phyloP scores from a whole-genome alignment of 1,140 invertebrate species.

The Megalopta genalis region DNA sequence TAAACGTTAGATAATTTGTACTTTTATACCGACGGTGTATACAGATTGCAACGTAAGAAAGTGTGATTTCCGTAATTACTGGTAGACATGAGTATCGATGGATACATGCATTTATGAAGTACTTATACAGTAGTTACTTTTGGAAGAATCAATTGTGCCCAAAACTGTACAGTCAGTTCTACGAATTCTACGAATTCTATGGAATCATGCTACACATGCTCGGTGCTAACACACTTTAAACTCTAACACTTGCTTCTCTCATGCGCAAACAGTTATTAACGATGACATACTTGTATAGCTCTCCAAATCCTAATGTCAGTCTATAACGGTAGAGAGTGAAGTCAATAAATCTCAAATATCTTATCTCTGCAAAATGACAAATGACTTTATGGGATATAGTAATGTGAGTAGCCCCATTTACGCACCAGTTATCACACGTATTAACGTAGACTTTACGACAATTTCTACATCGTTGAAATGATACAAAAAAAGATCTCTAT shows the following conservation, averaged over 20 bases:
- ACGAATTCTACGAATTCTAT: background rate
- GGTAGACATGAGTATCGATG: background rate
- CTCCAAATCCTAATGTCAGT: slow-evolving; percentile 87
- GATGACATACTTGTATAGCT: slow-evolving; percentile 86
- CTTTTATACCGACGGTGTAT: too few species aligned
- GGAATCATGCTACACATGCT: slow-evolving; percentile 43
- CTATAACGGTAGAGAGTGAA: slow-evolving; percentile 76
- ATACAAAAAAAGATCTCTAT: too few species aligned
- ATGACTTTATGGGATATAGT: slow-evolving; percentile 29
- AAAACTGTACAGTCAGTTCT: background rate
- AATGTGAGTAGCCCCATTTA: slow-evolving; percentile 1
- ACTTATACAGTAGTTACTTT: background rate
- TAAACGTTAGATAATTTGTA: background rate
- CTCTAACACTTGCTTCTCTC: background rate
- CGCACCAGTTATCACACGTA: background rate
- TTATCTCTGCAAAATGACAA: slow-evolving; percentile 48
- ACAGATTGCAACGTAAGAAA: too few species aligned
- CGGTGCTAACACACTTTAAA: background rate
- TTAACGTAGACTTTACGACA: background rate
- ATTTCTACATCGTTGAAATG: background rate
- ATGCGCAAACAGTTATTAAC: slow-evolving; percentile 44
- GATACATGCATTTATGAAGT: background rate
- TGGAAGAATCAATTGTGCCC: background rate
- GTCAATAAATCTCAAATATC: slow-evolving; percentile 50
- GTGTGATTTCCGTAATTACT: background rate